Evolutionary conservation across 2,113 vertebrate genomes (phyloP), one percentile per base, ranked within the genome.

Genomic region (Jacana jacana): DNA sequence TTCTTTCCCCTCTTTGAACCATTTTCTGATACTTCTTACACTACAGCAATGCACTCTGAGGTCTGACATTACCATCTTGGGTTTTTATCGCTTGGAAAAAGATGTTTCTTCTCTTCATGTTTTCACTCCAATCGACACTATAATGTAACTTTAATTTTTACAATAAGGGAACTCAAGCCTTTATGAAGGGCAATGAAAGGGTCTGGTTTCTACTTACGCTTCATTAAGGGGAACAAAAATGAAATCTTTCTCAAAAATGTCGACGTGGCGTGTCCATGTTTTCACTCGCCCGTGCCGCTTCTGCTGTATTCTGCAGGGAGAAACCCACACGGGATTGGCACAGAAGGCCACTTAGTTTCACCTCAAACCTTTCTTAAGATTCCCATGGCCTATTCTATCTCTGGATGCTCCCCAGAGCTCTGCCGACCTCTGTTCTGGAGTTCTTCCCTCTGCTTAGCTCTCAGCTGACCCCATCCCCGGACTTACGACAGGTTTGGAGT

Each of bases 181-280:
- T 71, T 58, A 66, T 5, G 17, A 23, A 55, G 76, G 14, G 6
- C 0, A 20, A 51, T 31, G 20, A 69, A 92, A 93, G 57, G 22
- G 25, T 17, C 81, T 33, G 48, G 44, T 86, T 46, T 46, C 46
- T 95, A 99, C 99, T 99, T 94, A 99, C 99, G 99, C 99, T 98
- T 99, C 99, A 88, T 99, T 99, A 93, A 99, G 99, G 91, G 99
- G 99, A 96, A 99, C 99, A 94, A 99, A 99, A 96, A 99, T 99
- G 97, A 99, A 99, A 95, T 99, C 99, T 94, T 99, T 99, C 95
- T 99, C 99, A 97, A 99, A 99, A 83, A 99, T 98, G 91, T 99
- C 99, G 77, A 99, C 99, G 9, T 99, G 99, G 12, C 99, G 98
- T 5, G 99, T 99, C 99, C 99, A 99, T 2, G 99, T 99, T 98